Evolutionary conservation across 1,140 invertebrate genomes (phyloP).

Genomic region (Thalassaphorura encarpata): DNA sequence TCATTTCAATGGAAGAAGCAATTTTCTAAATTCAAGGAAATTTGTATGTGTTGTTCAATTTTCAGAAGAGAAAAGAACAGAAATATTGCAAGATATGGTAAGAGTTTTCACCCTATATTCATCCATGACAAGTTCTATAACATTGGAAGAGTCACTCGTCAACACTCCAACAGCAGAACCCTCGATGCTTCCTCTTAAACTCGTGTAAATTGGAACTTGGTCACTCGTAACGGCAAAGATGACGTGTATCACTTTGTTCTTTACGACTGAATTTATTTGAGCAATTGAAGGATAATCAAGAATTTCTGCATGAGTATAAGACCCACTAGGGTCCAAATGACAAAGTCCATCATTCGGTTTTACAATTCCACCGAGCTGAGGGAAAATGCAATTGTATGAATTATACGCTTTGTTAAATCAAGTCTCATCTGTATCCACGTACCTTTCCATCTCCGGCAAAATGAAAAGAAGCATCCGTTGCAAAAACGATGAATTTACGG

Average conservation of each 20-base stretch:
- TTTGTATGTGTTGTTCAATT: too few species aligned
- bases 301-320: slow-evolving; percentile 50
- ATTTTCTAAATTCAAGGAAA: slow-evolving; percentile 82
- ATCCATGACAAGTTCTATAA: slow-evolving; percentile 78
- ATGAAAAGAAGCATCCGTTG: slow-evolving; percentile 95
- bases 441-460: slow-evolving; percentile 94
- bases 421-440: too few species aligned
- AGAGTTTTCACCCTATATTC: slow-evolving; percentile 79
- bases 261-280: slow-evolving; percentile 80
- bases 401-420: too few species aligned
- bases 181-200: slow-evolving; percentile 65
- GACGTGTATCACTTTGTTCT: slow-evolving; percentile 88
- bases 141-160: slow-evolving; percentile 80
- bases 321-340: slow-evolving; percentile 47
- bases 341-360: slow-evolving; percentile 60
- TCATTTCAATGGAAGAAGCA: slow-evolving; percentile 81
- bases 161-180: slow-evolving; percentile 75
- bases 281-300: slow-evolving; percentile 98
- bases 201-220: slow-evolving; percentile 72
- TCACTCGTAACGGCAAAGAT: slow-evolving; percentile 95
- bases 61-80: too few species aligned
- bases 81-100: too few species aligned
- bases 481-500: slow-evolving; percentile 86
- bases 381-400: too few species aligned
- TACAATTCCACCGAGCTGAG: slow-evolving; percentile 56